Base-by-base conservation (phyloP, 2,113 vertebrate genomes). In the Rhineura floridana region DNA sequence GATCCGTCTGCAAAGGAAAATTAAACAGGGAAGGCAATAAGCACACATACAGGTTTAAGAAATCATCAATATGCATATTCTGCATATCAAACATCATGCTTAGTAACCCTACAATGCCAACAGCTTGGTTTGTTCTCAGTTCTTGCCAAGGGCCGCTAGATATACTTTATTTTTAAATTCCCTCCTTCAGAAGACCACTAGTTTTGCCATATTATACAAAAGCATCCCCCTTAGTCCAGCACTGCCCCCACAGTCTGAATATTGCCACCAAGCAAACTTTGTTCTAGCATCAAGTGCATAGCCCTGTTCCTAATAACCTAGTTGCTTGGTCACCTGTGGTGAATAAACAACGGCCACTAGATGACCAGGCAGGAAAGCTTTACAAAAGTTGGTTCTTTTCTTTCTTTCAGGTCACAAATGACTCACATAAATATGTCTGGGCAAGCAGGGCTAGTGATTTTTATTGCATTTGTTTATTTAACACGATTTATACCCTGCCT, bases 1-100 rank as follows among this genome's bases (percentile, higher is more conserved):
- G 93, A 90, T 98, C 97, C 0, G 96, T 97, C 97, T 98, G 96
- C 39, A 96, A 95, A 93, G 84, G 76, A 95, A 97, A 93, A 95
- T 85, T 89, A 94, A 91, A 79, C 67, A 86, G 6, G 0, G 33
- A 92, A 95, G 88, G 7, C 25, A 88, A 83, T 46, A 21, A 81
- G 13, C 33, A 55, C 44, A 55, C 44, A 65, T 12, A 2, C 17
- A 36, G 30, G 9, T 86, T 52, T 7, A 84, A 84, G 50, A 73
- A 69, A 13, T 44, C 39, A 67, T 23, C 46, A 50, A 5, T 50
- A n/a, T 70, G 33, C 62, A 50, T n/a, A 67, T 50, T 42, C 42
- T 46, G 23, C 15, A 81, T 21, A 21, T 52, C 84, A 88, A 67
- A 87, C 80, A 89, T 23, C 55, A 65, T 55, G 62, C 77, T 69